Conservation (phyloP, 2,797 vertebrate genomes). For the Acrocephalus scirpaceus region DNA sequence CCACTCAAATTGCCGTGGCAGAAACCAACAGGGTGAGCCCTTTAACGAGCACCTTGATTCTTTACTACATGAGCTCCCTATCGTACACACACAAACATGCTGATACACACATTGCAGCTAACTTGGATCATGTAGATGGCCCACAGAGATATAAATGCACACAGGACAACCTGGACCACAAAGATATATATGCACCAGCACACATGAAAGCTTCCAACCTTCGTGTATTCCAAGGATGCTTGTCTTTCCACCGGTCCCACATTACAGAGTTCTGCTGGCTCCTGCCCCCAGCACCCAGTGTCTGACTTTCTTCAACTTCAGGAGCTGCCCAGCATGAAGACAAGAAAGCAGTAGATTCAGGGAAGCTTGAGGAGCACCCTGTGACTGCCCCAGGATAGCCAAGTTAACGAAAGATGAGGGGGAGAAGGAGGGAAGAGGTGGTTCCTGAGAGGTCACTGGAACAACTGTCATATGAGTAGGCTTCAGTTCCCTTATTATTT, state of each 20-base stretch:
- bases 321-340: background rate
- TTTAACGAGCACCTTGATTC: background rate
- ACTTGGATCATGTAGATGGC: background rate
- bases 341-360: background rate
- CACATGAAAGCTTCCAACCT: slow-evolving; percentile 58
- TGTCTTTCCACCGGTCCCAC: slow-evolving; percentile 78
- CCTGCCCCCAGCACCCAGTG: background rate
- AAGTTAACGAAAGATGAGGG: background rate
- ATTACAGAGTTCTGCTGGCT: slow-evolving; percentile 19
- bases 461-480: background rate
- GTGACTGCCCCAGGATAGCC: background rate
- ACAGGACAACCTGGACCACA: background rate
- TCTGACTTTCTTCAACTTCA: background rate
- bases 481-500: slow-evolving; percentile 17
- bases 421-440: background rate
- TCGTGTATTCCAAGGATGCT: slow-evolving; percentile 69
- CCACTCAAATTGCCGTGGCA: background rate
- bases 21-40: background rate
- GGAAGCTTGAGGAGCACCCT: background rate
- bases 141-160: background rate
- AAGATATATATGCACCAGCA: background rate
- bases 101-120: background rate
- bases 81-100: background rate
- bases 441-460: slow-evolving; percentile 39
- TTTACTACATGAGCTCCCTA: background rate